phyloP scores from a whole-genome alignment of 2,113 vertebrate genomes.

The Myrmecobius fasciatus region DNA sequence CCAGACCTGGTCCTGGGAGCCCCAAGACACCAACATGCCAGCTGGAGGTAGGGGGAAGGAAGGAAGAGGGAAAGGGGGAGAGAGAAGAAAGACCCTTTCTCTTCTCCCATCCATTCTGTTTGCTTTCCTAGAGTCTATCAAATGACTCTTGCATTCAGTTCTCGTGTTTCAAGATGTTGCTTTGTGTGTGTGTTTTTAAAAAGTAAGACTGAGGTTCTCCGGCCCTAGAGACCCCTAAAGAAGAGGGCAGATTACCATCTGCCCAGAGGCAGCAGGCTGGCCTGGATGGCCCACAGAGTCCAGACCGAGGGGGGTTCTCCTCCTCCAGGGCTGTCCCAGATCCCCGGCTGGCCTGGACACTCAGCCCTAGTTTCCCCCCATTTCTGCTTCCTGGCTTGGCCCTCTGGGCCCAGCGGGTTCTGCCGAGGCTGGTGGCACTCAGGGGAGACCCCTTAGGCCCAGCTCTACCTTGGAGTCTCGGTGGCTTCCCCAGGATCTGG shows the following conservation, averaged over 20 bases:
- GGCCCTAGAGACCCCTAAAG: slow-evolving; percentile 45
- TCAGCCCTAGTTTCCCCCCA: slow-evolving; percentile 21
- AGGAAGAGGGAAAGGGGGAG: background rate
- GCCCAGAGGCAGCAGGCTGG: slow-evolving; percentile 47
- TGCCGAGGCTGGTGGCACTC: background rate
- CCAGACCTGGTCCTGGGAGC: background rate
- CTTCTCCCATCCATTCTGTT: slow-evolving; percentile 56
- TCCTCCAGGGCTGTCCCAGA: background rate
- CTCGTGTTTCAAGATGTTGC: slow-evolving; percentile 71
- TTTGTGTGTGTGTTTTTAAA: slow-evolving; percentile 56
- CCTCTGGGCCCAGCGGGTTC: background rate
- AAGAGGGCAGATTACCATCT: background rate
- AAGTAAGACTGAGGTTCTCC: slow-evolving; percentile 66
- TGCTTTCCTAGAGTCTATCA: slow-evolving; percentile 74
- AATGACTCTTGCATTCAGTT: slow-evolving; percentile 75
- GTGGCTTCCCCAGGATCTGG: background rate
- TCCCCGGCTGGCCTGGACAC: background rate
- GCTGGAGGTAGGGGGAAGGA: background rate
- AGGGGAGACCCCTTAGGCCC: background rate
- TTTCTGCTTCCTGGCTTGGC: background rate
- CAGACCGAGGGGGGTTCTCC: slow-evolving; percentile 35
- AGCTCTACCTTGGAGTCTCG: background rate
- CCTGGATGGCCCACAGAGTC: slow-evolving; percentile 55
- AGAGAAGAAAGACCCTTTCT: slow-evolving; percentile 38
- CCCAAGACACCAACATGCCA: background rate